Base-by-base conservation (phyloP, 2,797 vertebrate genomes). In the Galaxias olidus region DNA sequence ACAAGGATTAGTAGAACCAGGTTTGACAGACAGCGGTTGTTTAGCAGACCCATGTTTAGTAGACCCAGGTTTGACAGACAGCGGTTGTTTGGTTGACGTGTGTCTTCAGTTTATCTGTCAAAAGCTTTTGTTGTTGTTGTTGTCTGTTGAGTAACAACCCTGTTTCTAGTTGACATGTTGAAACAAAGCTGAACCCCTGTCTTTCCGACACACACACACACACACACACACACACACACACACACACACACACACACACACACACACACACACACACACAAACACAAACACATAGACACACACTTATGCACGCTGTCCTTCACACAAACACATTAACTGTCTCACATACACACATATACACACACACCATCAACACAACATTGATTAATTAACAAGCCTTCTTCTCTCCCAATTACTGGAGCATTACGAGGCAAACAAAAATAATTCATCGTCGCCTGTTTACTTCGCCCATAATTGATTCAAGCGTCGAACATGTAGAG, bases 161-260 rank as follows among this genome's bases (percentile, higher is more conserved):
- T 70, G 75, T 69, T 74, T 84, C 72, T 84, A 84, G 86, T 84
- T 88, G 87, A 87, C 81, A 84, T 77, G 81, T 80, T 81, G 79
- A 84, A 87, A 79, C n/a, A n/a, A n/a, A n/a, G 78, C 80, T 67
- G 63, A 66, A 77, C 71, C 72, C 73, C 77, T 74, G 72, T 48
- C 41, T 51, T 70, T 69, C 78, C 68, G 71, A 59, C 61, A 78
- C 82, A 77, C 86, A 76, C 71, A 42, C 60, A 69, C 74, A 44
- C 69, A 12, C 57, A 64, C 53, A 48, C 70, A 65, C 59, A 63
- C 75, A 14, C 18, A 49, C 48, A 49, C 48, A 49, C 46, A 48
- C 46, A 48, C 46, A 48, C 46, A 46, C 44, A 46, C 44, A 46
- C 44, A 46, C 44, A 46, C 44, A 46, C 44, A 46, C 44, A 46